phyloP scores from a whole-genome alignment of 2,113 vertebrate genomes.

The Muntiacus muntjak region DNA sequence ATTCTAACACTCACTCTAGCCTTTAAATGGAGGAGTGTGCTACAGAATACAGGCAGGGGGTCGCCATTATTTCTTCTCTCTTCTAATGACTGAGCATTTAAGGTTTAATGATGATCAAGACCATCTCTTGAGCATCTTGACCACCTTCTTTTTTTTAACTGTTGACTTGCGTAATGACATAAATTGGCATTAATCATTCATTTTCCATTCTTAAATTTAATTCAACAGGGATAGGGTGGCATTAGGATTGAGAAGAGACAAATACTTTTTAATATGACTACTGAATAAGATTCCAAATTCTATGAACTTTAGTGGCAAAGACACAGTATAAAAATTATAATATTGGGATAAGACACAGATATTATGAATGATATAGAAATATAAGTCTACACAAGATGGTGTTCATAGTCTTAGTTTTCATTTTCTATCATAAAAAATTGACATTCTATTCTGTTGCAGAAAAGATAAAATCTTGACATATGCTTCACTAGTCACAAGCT shows the following conservation, averaged over 20 bases:
- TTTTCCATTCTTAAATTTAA: not conserved
- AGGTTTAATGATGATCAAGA: not conserved
- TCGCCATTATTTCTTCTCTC: not conserved
- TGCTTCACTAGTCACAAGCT: not conserved
- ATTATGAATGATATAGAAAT: not conserved
- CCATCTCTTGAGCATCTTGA: not conserved
- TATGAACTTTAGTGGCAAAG: not conserved
- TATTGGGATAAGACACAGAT: not conserved
- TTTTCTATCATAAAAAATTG: not conserved
- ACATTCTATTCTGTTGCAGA: not conserved
- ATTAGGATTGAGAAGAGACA: not conserved
- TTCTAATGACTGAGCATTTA: not conserved
- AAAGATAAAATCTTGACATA: not conserved
- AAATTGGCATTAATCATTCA: not conserved
- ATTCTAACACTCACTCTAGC: not conserved
- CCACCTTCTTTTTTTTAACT: not conserved
- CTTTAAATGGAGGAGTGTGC: not conserved
- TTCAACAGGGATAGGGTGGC: not conserved
- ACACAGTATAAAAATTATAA: not conserved
- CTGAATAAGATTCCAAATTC: not conserved
- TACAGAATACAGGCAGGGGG: not conserved
- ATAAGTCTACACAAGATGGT: not conserved
- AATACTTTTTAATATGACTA: not conserved
- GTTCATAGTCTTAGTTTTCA: not conserved
- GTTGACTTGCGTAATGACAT: not conserved